Conservation (phyloP, 1,140 invertebrate genomes). For the Nylanderia fulva region DNA sequence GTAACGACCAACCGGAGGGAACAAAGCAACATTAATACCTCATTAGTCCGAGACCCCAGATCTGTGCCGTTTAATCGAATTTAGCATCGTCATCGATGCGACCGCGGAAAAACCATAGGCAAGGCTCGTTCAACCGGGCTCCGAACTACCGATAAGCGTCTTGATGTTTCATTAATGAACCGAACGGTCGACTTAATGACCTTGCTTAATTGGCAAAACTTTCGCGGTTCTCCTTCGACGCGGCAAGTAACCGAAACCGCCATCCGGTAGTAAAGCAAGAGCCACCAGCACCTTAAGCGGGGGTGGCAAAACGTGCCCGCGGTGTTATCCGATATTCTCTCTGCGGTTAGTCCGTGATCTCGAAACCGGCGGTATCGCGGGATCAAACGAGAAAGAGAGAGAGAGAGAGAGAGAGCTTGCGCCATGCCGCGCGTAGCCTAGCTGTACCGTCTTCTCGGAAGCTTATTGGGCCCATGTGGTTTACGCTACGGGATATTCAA, state of each 20-base stretch:
- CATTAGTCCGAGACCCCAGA: slow-evolving; percentile 31
- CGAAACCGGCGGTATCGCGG: slow-evolving; percentile 67
- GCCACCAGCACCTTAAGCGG: slow-evolving; percentile 32
- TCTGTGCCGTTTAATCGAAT: slow-evolving; percentile 40
- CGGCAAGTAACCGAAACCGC: slow-evolving; percentile 8
- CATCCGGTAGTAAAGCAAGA: slow-evolving; percentile 22
- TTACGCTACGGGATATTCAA: slow-evolving; percentile 57
- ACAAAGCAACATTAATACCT: slow-evolving; percentile 53
- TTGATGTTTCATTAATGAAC: slow-evolving; percentile 72
- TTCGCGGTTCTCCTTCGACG: slow-evolving; percentile 24
- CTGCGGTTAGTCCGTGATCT: slow-evolving; percentile 72
- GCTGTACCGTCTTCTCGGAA: slow-evolving; percentile 65
- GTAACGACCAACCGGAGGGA: background rate
- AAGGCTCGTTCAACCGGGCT: background rate
- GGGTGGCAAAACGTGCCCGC: slow-evolving; percentile 69
- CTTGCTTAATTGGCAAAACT: slow-evolving; percentile 69
- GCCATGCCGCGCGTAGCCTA: slow-evolving; percentile 1
- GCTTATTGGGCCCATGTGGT: slow-evolving; percentile 73
- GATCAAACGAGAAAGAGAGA: slow-evolving; percentile 75
- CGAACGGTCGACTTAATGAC: slow-evolving; percentile 68
- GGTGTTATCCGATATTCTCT: slow-evolving; percentile 75
- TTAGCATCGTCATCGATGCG: slow-evolving; percentile 39
- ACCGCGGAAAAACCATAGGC: slow-evolving; percentile 39
- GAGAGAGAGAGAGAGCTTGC: too few relatives aligned
- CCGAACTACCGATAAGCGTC: slow-evolving; percentile 67